A percentile compares a stretch with the other conserved stretches of the same genome.
Evolutionary conservation across 2,888 invertebrate species (phyloP).

Genomic region (Gortyna flavago): DNA sequence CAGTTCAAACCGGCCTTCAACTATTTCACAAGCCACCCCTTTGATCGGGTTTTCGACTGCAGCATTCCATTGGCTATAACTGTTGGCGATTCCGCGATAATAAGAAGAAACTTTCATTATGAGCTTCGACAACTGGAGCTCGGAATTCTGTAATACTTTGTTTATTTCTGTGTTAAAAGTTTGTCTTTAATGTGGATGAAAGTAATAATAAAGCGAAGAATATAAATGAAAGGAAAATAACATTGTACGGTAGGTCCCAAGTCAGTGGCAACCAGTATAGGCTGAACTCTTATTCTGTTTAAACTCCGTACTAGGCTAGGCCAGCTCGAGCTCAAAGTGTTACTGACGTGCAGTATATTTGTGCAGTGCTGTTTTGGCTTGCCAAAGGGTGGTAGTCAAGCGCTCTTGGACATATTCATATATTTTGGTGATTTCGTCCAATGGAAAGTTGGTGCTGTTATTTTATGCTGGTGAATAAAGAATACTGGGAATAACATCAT

Average conservation of each 20-base stretch:
- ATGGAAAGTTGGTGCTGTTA: neutral
- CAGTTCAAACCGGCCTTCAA: conserved; percentile 76
- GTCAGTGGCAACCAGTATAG: neutral
- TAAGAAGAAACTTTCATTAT: conserved; percentile 59
- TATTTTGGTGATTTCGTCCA: neutral
- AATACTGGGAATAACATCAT: neutral
- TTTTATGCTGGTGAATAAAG: neutral
- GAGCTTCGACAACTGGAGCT: conserved; percentile 64
- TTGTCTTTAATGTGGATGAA: conserved; percentile 34
- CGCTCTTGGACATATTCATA: neutral
- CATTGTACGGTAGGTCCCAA: neutral
- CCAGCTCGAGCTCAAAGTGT: neutral
- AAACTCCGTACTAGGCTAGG: neutral
- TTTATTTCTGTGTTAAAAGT: conserved; percentile 39
- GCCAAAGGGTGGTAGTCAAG: neutral
- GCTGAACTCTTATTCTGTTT: neutral
- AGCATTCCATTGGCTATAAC: conserved; percentile 78
- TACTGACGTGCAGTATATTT: neutral
- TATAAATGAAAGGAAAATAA: neutral
- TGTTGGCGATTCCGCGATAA: conserved; percentile 64
- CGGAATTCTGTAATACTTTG: conserved; percentile 45
- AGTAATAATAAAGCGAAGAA: neutral
- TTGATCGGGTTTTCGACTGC: conserved; percentile 82
- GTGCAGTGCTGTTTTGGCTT: neutral
- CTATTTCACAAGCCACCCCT: conserved; percentile 82